Percentiles rank a stretch among this genome's conserved stretches.
These are phyloP conservation scores for Urocyon cinereoargenteus DNA, from an alignment of 2,797 vertebrate species.

Conservation along the genomic window DNA sequence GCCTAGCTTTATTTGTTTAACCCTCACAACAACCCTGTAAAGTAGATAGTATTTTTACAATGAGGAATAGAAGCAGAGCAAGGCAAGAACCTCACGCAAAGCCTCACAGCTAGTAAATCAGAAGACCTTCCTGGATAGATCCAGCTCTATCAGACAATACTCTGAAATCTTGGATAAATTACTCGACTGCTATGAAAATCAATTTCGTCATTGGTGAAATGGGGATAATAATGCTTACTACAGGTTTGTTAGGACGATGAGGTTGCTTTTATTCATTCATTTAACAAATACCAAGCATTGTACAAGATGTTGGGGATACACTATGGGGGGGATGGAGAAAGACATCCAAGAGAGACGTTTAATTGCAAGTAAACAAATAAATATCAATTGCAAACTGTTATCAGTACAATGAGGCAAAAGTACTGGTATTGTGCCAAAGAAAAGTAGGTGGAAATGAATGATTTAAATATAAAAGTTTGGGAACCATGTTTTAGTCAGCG, in stretches of 20 bases:
- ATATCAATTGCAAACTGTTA: neutral
- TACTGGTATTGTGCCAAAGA: conserved; percentile 3
- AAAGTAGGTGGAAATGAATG: neutral
- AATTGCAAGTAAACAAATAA: neutral
- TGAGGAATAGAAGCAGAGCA: neutral
- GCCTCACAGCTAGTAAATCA: neutral
- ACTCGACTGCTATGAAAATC: neutral
- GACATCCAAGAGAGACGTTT: neutral
- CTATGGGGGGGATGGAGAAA: neutral
- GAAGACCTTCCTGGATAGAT: neutral
- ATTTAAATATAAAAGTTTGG: conserved; percentile 8
- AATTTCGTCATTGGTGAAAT: neutral
- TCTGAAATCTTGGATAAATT: neutral
- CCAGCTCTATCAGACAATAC: neutral
- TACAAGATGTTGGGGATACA: neutral
- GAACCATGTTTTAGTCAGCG: neutral
- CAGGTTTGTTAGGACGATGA: neutral
- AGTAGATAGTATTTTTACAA: neutral
- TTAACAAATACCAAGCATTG: neutral
- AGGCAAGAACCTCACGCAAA: neutral
- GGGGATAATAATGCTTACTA: neutral
- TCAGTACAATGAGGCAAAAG: neutral
- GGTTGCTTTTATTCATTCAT: neutral
- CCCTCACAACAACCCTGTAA: neutral
- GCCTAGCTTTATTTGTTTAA: neutral